Evolutionary conservation across 2,113 vertebrate species (phyloP).

Genomic region (Passer montanus): DNA sequence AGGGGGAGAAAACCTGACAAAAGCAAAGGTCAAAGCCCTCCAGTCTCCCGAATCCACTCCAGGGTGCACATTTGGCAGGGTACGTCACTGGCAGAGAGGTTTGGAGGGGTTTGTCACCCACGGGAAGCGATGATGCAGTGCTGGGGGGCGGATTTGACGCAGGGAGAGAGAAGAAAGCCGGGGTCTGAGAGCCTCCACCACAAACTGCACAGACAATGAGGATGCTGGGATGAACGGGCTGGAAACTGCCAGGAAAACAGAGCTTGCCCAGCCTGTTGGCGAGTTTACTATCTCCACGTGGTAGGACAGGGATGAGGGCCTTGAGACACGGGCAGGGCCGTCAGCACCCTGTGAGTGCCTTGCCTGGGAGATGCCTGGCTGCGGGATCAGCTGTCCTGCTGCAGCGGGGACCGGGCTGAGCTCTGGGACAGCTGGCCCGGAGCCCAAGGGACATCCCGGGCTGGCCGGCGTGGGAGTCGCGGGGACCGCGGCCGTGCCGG

Average conservation of each 20-base stretch:
- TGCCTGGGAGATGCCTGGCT: not conserved
- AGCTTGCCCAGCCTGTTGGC: not conserved
- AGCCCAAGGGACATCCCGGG: not conserved
- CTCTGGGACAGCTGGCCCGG: not conserved
- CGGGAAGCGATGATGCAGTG: not conserved
- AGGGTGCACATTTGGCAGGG: not conserved
- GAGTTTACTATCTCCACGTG: not conserved
- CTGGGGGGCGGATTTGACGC: constrained; percentile 26
- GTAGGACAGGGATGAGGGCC: not conserved
- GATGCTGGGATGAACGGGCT: not conserved
- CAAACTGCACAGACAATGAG: not conserved
- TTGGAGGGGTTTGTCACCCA: constrained; percentile 30
- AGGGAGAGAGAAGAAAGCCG: not conserved
- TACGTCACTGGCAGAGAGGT: constrained; percentile 8
- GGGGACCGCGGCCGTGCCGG: fast-evolving
- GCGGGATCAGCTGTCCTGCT: not conserved
- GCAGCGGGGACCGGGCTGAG: fast-evolving
- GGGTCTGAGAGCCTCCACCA: not conserved
- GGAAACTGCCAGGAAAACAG: not conserved
- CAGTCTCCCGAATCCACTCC: not conserved
- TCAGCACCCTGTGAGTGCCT: not conserved
- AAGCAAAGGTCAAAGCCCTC: not conserved
- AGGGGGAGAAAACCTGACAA: not conserved
- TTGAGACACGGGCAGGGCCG: not conserved
- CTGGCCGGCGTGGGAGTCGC: fast-evolving